Percentiles rank a stretch among this genome's conserved stretches.
These are phyloP conservation scores for Peromyscus melanophrys DNA, from an alignment of 2,797 vertebrate genomes.

Conservation along the genomic window DNA sequence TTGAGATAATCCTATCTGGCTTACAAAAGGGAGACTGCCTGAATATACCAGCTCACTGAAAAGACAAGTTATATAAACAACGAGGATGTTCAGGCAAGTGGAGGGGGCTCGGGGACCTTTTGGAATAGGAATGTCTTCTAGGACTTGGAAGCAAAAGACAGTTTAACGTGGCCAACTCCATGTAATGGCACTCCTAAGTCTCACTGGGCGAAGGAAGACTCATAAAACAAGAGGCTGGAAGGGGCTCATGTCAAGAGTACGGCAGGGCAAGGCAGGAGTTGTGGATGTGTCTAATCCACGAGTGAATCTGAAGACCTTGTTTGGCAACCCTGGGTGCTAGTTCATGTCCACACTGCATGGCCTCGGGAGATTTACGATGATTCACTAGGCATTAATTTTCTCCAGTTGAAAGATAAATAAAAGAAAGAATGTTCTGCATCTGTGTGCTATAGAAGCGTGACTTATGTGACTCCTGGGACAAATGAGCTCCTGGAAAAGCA, in stretches of 20 bases:
- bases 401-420: background rate
- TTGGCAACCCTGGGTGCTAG: background rate
- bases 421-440: background rate
- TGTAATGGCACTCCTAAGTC: background rate
- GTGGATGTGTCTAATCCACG: background rate
- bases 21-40: background rate
- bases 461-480: background rate
- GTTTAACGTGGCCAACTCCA: background rate
- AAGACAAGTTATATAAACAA: background rate
- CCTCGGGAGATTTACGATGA: background rate
- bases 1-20: background rate
- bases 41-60: background rate
- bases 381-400: background rate
- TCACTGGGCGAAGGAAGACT: constrained; percentile 21
- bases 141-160: background rate
- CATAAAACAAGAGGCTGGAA: background rate
- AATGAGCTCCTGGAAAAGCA: constrained; percentile 50
- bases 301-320: background rate
- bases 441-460: background rate
- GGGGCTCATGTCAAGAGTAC: background rate
- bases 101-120: background rate
- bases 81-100: background rate
- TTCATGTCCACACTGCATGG: background rate
- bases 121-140: background rate
- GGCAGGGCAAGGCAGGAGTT: background rate